Conservation (phyloP, 2,113 vertebrate genomes). For the Bombycilla garrulus region DNA sequence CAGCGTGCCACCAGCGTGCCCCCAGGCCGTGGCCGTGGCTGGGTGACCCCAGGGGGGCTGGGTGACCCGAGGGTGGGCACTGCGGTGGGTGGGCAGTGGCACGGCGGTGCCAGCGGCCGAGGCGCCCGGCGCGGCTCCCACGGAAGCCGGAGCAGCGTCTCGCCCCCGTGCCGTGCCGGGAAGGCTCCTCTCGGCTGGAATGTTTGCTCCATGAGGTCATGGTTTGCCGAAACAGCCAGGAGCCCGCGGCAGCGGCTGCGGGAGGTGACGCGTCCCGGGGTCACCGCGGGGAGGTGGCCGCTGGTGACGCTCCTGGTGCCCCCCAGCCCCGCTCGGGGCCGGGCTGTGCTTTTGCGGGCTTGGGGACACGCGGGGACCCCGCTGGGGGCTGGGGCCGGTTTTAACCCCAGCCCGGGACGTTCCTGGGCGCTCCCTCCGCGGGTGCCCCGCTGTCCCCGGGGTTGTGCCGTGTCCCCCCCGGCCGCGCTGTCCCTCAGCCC, state of each 20-base stretch:
- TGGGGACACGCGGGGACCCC: background rate
- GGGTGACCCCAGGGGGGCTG: too few species aligned
- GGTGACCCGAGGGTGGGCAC: background rate
- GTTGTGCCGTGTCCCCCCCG: accelerated
- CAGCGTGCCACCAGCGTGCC: background rate
- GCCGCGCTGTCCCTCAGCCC: accelerated
- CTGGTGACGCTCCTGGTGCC: accelerated
- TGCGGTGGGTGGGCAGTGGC: background rate
- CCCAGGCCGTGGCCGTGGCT: accelerated
- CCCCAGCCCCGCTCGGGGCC: background rate
- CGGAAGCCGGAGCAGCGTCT: background rate
- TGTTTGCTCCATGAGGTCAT: constrained; percentile 66
- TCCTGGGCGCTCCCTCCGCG: background rate
- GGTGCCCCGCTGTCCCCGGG: background rate
- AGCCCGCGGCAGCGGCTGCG: background rate
- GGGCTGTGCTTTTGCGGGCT: accelerated
- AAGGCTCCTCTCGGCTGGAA: constrained; percentile 26
- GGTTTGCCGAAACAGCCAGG: background rate
- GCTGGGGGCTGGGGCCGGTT: accelerated
- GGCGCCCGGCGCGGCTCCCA: background rate
- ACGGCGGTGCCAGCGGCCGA: accelerated
- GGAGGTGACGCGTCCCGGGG: background rate
- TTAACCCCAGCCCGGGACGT: accelerated
- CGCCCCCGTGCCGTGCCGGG: background rate
- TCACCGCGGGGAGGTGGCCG: background rate